A percentile compares a stretch with the other conserved stretches of the same genome.
These are phyloP conservation scores for Coenobita brevimanus DNA, from an alignment of 1,140 invertebrate species.

Conservation along the genomic window DNA sequence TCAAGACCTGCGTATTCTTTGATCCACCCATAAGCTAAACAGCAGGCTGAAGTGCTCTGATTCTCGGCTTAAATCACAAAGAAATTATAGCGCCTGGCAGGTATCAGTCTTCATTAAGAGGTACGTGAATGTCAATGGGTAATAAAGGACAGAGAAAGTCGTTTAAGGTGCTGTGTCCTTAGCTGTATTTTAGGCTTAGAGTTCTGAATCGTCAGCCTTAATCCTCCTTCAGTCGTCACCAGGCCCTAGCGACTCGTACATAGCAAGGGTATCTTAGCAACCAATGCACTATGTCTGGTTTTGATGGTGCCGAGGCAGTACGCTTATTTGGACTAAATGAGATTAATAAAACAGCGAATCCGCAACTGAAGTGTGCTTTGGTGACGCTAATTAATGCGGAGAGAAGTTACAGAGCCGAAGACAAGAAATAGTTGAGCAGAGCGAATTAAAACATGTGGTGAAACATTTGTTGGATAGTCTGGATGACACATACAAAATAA, in stretches of 20 bases:
- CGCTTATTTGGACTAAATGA: neutral
- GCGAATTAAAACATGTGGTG: neutral
- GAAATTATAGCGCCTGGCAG: too few relatives aligned
- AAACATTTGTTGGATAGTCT: neutral
- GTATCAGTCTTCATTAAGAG: too few relatives aligned
- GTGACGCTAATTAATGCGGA: neutral
- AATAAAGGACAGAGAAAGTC: too few relatives aligned
- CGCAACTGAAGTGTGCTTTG: neutral
- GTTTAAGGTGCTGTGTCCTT: too few relatives aligned
- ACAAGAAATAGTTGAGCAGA: neutral
- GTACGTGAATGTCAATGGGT: too few relatives aligned
- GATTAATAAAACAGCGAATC: neutral
- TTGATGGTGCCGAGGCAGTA: neutral
- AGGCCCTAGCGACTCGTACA: too few relatives aligned
- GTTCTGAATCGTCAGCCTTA: too few relatives aligned
- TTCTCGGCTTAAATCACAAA: neutral
- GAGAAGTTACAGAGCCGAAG: constrained; percentile 1
- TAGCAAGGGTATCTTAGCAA: too few relatives aligned
- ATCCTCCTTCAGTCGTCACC: too few relatives aligned
- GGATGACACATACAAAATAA: neutral
- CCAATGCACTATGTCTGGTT: too few relatives aligned
- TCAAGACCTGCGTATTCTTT: too few relatives aligned
- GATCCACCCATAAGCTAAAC: neutral
- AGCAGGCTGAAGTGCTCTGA: neutral
- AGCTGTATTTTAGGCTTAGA: too few relatives aligned